Percentiles rank a stretch among this genome's conserved stretches.
phyloP scores from a whole-genome alignment of 2,113 vertebrate species.

The Camelus dromedarius region DNA sequence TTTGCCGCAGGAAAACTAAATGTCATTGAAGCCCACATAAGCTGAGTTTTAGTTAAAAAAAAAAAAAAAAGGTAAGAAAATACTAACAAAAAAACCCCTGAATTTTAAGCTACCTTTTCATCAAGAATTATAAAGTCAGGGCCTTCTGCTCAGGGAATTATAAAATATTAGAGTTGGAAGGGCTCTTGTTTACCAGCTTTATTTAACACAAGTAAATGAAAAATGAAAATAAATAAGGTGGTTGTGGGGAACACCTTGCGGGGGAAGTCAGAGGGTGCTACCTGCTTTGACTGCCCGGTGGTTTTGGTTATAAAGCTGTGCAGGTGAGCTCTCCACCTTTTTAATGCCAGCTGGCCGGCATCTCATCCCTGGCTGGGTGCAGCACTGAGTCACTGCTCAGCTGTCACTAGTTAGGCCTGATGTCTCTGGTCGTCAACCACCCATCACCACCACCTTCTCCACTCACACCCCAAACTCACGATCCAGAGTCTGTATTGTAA shows the following conservation, averaged over 20 bases:
- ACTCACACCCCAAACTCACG: neutral
- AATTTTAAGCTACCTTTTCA: constrained; percentile 33
- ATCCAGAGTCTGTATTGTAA: neutral
- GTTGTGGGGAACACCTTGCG: neutral
- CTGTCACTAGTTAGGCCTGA: neutral
- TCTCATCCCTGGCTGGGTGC: neutral
- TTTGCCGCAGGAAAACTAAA: neutral
- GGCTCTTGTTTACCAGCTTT: neutral
- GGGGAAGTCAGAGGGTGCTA: neutral
- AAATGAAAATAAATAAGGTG: neutral
- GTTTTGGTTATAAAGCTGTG: no score
- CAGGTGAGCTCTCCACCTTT: neutral
- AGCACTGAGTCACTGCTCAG: neutral
- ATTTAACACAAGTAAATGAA: neutral
- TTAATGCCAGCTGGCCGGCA: neutral
- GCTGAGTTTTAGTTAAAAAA: neutral
- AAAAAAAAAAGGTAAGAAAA: neutral
- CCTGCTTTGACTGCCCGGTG: neutral
- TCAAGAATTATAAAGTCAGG: neutral
- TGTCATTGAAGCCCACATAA: neutral
- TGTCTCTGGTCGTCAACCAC: neutral
- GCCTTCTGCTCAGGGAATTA: neutral
- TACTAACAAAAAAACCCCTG: neutral
- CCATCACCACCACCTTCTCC: neutral
- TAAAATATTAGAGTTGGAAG: neutral